Evolutionary conservation across 2,797 vertebrate genomes (phyloP).

Genomic region (Gymnodraco acuticeps): DNA sequence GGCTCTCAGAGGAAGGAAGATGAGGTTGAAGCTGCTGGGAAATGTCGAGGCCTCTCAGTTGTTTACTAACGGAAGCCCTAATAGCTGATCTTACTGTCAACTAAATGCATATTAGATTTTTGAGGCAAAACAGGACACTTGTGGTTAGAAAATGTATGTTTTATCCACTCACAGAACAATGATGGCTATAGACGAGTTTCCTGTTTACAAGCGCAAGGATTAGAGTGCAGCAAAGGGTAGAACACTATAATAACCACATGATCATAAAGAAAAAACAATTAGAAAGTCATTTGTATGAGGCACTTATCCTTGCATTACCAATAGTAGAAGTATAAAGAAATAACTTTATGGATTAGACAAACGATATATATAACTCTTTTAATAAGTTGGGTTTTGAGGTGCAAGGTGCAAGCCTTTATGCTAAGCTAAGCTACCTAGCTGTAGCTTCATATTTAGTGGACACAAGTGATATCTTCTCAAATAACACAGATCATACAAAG

Average conservation of each 20-base stretch:
- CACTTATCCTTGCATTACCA: not conserved
- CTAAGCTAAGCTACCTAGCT: no score
- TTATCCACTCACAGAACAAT: not conserved
- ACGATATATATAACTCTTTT: no score
- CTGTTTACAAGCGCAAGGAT: not conserved
- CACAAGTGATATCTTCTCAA: no score
- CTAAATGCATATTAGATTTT: slow-evolving; percentile 16
- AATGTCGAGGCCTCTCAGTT: slow-evolving; percentile 4
- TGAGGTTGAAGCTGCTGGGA: slow-evolving; percentile 22
- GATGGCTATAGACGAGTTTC: not conserved
- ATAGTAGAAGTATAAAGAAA: no score
- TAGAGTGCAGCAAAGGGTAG: not conserved
- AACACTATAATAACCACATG: not conserved
- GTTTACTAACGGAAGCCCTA: not conserved
- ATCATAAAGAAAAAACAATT: no score
- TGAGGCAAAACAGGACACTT: not conserved
- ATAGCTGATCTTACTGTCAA: slow-evolving; percentile 11
- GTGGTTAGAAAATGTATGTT: not conserved
- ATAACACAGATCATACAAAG: not conserved
- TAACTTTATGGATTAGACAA: no score
- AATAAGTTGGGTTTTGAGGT: no score
- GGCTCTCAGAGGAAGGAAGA: slow-evolving; percentile 26
- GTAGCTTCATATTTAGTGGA: no score
- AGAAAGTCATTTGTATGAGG: not conserved
- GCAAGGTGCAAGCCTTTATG: no score